These are phyloP conservation scores for Zaprionus kolodkinae DNA, from an alignment of 1,140 invertebrate genomes.

Conservation along the genomic window DNA sequence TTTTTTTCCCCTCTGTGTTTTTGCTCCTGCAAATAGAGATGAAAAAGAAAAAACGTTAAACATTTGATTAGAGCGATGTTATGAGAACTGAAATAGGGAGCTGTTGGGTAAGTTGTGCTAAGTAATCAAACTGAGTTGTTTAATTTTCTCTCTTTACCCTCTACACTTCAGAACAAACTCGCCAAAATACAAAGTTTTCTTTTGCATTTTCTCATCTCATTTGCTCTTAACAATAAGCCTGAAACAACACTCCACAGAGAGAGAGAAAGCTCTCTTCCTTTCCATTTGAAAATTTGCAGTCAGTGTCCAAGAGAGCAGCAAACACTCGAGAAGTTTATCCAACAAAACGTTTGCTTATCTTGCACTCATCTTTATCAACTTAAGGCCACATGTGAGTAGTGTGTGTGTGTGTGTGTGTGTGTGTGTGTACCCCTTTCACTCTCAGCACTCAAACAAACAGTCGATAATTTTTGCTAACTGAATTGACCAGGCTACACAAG, in stretches of 20 bases:
- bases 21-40: conserved; percentile 21
- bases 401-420: conserved; percentile 2
- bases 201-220: neutral
- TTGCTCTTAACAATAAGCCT: conserved; percentile 26
- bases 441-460: conserved; percentile 50
- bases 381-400: conserved; percentile 15
- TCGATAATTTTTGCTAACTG: conserved; percentile 77
- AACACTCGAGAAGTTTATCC: conserved; percentile 49
- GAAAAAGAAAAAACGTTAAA: neutral
- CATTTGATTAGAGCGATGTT: conserved; percentile 9
- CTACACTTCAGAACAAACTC: neutral
- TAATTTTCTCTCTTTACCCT: neutral
- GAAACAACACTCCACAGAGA: conserved; percentile 30
- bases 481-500: conserved; percentile 60
- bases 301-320: conserved; percentile 36
- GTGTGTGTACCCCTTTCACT: conserved; percentile 33
- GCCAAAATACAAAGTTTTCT: conserved; percentile 2
- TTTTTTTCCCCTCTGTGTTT: neutral
- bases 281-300: conserved; percentile 23
- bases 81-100: neutral
- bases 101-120: no score
- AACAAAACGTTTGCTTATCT: conserved; percentile 61
- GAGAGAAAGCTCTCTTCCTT: neutral
- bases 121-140: neutral
- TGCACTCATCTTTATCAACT: conserved; percentile 52